Evolutionary conservation across 1,140 invertebrate species (phyloP), one percentile per base, ranked within the genome.

Genomic region (Brachystomella parvula): DNA sequence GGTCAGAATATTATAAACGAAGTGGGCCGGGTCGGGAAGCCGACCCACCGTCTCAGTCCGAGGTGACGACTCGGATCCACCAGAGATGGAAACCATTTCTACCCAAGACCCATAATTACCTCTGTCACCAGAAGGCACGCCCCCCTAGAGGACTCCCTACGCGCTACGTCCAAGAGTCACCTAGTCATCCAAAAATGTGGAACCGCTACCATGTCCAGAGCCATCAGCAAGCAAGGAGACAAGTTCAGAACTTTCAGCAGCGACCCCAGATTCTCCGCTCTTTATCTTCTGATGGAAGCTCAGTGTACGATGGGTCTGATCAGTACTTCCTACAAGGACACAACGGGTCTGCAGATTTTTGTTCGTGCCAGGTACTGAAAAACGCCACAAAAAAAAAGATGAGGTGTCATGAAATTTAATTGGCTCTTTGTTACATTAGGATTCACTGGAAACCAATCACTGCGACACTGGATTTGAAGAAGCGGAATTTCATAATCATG

Each of bases 91-190:
- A 26, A 32, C 60, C 60, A 24, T 31, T 62, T 29, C 39, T 62
- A 9, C 60, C 60, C 3, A 62, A 62, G 31, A 62, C 60, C 3
- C 39, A 39, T 29, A 24, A 24, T 29, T 62, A 62, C 33, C 33
- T 62, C 15, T 53, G 49, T 24, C 49, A 53, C 24, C 49, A 53
- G 35, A 6, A 53, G 24, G 21, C 6, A 24, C 12, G 21, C 24
- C 12, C 49, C 12, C 49, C n/a, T n/a, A n/a, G 15, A 26, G 15
- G 49, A 26, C 49, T 12, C 3, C 49, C 12, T 39, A 6, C 24
- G 49, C 6, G 21, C 24, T 19, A 53, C 49, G 49, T 53, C 49
- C 49, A 15, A 24, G 24, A 53, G 12, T 6, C 12, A 12, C 21
- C 12, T 24, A 19, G 24, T 24, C 24, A 15, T 24, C 49, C 12